These are phyloP conservation scores for Hartigia nigra DNA, from an alignment of 2,888 invertebrate species.

Conservation along the genomic window DNA sequence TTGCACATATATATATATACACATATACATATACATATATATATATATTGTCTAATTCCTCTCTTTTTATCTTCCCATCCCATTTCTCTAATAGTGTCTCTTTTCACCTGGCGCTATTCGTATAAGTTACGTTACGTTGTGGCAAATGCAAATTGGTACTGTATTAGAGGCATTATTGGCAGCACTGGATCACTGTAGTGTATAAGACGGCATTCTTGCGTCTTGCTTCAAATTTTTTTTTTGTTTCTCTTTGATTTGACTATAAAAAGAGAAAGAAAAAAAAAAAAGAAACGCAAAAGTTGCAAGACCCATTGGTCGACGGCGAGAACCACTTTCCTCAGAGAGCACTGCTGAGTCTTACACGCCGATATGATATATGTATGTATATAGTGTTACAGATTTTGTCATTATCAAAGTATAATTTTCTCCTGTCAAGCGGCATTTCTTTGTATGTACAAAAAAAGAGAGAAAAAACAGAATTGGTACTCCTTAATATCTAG, in stretches of 20 bases:
- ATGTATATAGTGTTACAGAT: slow-evolving; percentile 7
- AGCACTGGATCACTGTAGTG: slow-evolving; percentile 58
- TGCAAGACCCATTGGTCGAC: background rate
- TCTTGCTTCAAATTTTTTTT: slow-evolving; percentile 26
- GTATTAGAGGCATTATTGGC: slow-evolving; percentile 64
- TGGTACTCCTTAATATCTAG: background rate
- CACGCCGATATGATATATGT: background rate
- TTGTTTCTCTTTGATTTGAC: slow-evolving; percentile 7
- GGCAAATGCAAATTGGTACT: slow-evolving; percentile 51
- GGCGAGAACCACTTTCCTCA: slow-evolving; percentile 20
- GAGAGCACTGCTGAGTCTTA: slow-evolving; percentile 50
- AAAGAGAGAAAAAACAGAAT: slow-evolving; percentile 14
- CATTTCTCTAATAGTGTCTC: slow-evolving; percentile 2
- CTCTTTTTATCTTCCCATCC: slow-evolving; percentile 16
- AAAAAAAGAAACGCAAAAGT: background rate
- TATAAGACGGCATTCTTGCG: slow-evolving; percentile 31
- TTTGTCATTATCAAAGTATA: slow-evolving; percentile 22
- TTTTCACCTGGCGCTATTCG: background rate
- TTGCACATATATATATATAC: slow-evolving; percentile 2
- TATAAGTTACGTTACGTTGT: slow-evolving; percentile 16
- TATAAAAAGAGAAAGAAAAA: background rate
- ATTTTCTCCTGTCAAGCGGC: slow-evolving; percentile 37
- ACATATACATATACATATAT: background rate
- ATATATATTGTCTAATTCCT: slow-evolving; percentile 13
- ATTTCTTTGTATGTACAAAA: slow-evolving; percentile 52